Conservation (phyloP, 92 coral and sea anemone genomes). For the Zoanthus sansibaricus region DNA sequence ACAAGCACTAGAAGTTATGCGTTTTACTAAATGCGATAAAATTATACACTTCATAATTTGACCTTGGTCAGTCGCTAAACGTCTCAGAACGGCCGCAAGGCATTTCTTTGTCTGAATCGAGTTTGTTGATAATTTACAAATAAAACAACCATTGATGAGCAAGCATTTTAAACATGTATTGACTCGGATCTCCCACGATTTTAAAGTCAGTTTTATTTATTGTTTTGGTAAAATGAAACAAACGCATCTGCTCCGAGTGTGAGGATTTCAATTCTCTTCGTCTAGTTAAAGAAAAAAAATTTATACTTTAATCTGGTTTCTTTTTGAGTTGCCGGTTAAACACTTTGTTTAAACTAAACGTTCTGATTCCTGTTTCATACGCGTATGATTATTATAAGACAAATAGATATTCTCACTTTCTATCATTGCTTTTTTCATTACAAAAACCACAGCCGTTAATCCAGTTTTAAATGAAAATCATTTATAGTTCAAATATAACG, state of each 20-base stretch:
- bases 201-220: conserved; percentile 6
- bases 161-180: conserved; percentile 33
- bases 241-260: background rate
- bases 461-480: background rate
- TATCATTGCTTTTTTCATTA: background rate
- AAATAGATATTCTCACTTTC: background rate
- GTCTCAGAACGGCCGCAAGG: conserved; percentile 25
- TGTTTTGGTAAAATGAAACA: background rate
- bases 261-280: background rate
- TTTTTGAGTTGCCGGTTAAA: background rate
- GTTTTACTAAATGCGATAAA: conserved; percentile 3
- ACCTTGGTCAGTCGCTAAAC: conserved; percentile 10
- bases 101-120: conserved; percentile 25
- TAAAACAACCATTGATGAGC: conserved; percentile 16
- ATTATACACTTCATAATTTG: background rate
- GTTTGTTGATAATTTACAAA: conserved; percentile 26
- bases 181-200: conserved; percentile 36
- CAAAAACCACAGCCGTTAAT: background rate
- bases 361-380: background rate
- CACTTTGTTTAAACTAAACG: background rate
- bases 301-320: background rate
- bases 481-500: background rate
- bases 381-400: background rate
- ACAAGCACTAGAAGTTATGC: background rate
- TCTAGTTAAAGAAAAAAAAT: background rate